Evolutionary conservation across 2,888 invertebrate species (phyloP).

Genomic region (Trachelus troglodyta): DNA sequence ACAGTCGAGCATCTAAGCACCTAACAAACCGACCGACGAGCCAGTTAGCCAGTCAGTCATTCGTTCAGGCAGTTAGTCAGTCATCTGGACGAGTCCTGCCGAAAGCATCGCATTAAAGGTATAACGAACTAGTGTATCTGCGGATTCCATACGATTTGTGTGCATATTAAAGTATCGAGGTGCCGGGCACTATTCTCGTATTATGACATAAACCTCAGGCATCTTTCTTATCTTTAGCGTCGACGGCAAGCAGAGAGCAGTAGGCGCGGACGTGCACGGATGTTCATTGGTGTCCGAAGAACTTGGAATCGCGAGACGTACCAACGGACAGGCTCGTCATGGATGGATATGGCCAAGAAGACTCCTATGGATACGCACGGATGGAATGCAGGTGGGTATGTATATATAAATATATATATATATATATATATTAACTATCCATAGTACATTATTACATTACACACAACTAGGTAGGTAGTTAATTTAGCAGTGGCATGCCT

Average conservation of each 20-base stretch:
- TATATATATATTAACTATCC: constrained; percentile 14
- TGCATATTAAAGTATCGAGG: not conserved
- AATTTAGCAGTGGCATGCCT: constrained; percentile 59
- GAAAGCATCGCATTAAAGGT: not conserved
- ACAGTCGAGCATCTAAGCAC: not conserved
- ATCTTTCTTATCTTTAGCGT: not conserved
- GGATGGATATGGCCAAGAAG: not conserved
- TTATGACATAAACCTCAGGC: not conserved
- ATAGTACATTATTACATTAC: constrained; percentile 59
- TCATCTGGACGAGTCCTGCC: not conserved
- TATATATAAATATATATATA: not conserved
- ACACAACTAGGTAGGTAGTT: constrained; percentile 61
- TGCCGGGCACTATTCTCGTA: not conserved
- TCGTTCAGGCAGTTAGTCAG: not conserved
- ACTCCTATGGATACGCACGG: constrained; percentile 8
- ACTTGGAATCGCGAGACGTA: not conserved
- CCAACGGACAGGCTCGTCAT: not conserved
- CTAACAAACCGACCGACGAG: not conserved
- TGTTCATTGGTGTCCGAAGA: not conserved
- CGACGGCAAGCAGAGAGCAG: not conserved
- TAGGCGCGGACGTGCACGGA: not conserved
- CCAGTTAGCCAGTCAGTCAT: not conserved
- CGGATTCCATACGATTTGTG: not conserved
- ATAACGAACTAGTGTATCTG: not conserved
- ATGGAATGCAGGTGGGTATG: constrained; percentile 24